Conservation (phyloP, 2,888 invertebrate species). For the Steromphala cineraria region DNA sequence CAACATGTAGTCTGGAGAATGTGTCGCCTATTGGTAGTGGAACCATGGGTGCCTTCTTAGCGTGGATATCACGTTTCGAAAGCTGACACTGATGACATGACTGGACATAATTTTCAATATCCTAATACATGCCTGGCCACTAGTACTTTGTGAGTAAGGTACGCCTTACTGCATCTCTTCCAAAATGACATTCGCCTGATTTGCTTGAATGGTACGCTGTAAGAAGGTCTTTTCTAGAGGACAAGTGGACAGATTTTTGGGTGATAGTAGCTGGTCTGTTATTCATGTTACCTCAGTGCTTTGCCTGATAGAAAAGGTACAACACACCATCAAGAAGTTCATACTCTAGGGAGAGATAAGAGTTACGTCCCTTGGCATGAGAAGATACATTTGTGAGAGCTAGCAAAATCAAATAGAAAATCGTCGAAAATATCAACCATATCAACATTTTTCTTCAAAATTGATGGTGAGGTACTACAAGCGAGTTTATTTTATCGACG, state of each 20-base stretch:
- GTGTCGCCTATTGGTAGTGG: constrained; percentile 32
- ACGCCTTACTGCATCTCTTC: constrained; percentile 7
- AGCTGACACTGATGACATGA: constrained; percentile 32
- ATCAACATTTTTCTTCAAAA: too few relatives aligned
- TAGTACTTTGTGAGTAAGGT: constrained; percentile 28
- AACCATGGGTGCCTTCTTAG: constrained; percentile 27
- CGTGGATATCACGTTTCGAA: constrained; percentile 20
- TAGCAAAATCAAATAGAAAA: too few relatives aligned
- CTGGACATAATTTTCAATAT: constrained; percentile 26
- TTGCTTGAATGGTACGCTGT: background rate
- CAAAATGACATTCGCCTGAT: constrained; percentile 21
- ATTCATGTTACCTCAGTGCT: background rate
- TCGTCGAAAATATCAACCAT: too few relatives aligned
- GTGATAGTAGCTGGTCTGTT: background rate
- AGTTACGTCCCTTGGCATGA: too few relatives aligned
- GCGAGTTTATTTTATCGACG: too few relatives aligned
- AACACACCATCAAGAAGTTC: background rate
- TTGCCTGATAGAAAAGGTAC: background rate
- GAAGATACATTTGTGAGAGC: too few relatives aligned
- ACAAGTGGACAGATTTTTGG: background rate
- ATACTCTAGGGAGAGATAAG: background rate
- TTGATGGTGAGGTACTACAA: too few relatives aligned
- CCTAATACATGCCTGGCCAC: constrained; percentile 30
- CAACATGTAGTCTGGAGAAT: constrained; percentile 35
- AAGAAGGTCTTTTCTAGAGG: too few relatives aligned